These are phyloP conservation scores for Cyrtodaria siliqua DNA, from an alignment of 2,888 invertebrate species.

Conservation along the genomic window DNA sequence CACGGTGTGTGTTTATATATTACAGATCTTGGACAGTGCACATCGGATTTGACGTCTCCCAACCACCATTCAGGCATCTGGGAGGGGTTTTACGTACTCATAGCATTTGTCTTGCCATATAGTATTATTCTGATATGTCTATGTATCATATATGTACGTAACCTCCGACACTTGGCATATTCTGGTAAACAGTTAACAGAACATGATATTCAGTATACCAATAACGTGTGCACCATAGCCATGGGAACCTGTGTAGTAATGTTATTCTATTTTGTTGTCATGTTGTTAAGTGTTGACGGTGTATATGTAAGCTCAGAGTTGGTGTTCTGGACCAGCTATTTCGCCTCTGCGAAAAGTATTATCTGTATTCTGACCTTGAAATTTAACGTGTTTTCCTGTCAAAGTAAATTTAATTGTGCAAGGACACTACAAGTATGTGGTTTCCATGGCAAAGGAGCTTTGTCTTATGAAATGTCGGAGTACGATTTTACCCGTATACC, in stretches of 20 bases:
- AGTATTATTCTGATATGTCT: background rate
- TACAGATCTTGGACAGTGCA: constrained; percentile 63
- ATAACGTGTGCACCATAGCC: constrained; percentile 4
- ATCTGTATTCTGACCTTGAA: background rate
- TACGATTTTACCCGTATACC: background rate
- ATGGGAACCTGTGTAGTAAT: background rate
- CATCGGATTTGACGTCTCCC: constrained; percentile 59
- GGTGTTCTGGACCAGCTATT: background rate
- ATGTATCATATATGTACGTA: background rate
- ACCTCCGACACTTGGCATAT: background rate
- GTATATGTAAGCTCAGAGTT: background rate
- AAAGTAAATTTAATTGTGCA: background rate
- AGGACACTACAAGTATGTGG: background rate
- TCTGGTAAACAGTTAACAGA: background rate
- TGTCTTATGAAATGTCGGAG: constrained; percentile 2
- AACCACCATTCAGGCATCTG: constrained; percentile 60
- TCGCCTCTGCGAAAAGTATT: background rate
- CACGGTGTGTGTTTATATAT: too few relatives aligned
- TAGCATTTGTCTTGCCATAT: background rate
- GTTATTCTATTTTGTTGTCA: background rate
- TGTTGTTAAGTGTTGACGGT: background rate
- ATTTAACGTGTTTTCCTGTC: background rate
- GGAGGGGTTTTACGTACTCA: constrained; percentile 47
- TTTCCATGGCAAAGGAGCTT: background rate
- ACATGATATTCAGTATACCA: background rate